Evolutionary conservation across 1,140 invertebrate species (phyloP).

Genomic region (Tetragnatha versicolor): DNA sequence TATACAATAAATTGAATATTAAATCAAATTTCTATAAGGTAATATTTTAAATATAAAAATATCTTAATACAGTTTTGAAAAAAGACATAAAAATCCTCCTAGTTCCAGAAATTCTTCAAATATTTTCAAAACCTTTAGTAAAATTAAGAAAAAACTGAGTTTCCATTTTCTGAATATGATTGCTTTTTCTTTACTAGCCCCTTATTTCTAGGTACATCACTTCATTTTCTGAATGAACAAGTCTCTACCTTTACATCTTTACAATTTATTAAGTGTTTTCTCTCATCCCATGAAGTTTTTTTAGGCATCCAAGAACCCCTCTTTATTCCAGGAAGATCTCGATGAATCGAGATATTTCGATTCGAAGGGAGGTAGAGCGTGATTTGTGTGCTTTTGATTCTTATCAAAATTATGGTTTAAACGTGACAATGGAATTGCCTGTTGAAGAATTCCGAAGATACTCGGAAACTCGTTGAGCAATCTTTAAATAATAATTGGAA

Average conservation of each 20-base stretch:
- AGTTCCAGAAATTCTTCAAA: no score
- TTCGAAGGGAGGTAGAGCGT: not conserved
- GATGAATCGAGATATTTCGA: not conserved
- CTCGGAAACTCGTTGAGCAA: not conserved
- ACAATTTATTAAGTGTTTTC: not conserved
- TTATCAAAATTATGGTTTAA: constrained; percentile 4
- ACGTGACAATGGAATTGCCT: constrained; percentile 4
- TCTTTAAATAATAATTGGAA: not conserved
- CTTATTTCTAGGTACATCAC: no score
- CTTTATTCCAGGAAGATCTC: constrained; percentile 5
- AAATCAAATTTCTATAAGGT: no score
- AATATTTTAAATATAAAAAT: no score
- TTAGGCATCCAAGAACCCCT: not conserved
- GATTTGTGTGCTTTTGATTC: constrained; percentile 21
- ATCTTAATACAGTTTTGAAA: no score
- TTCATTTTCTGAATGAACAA: no score
- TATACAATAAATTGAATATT: no score
- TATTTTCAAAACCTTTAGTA: no score
- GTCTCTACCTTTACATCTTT: not conserved
- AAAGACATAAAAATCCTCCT: no score
- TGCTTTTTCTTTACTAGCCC: no score
- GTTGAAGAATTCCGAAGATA: not conserved
- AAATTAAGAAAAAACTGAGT: no score
- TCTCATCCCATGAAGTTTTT: constrained; percentile 6
- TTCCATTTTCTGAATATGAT: no score